These are phyloP conservation scores for Suillia variegata DNA, from an alignment of 2,888 invertebrate species.

Conservation along the genomic window DNA sequence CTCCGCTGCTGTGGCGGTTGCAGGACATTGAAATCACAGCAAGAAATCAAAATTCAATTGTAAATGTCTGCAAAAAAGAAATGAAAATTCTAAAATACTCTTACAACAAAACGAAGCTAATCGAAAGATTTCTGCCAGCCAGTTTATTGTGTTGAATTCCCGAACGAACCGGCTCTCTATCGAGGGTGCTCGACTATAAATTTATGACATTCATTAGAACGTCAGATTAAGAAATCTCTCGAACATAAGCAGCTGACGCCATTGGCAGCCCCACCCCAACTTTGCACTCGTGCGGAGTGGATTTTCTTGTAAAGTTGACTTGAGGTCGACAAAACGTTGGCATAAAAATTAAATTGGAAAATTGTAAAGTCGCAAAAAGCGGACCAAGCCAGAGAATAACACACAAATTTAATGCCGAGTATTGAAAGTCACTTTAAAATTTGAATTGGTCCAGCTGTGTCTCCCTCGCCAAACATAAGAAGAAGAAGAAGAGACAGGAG, in stretches of 20 bases:
- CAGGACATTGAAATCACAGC: slow-evolving; percentile 23
- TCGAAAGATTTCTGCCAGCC: slow-evolving; percentile 25
- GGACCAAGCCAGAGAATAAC: neutral
- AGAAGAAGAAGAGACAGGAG: too few species aligned
- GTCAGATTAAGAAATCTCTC: slow-evolving; percentile 58
- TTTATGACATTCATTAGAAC: slow-evolving; percentile 60
- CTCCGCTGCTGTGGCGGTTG: neutral
- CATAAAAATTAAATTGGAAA: slow-evolving; percentile 34
- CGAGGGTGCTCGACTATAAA: slow-evolving; percentile 52
- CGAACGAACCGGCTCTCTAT: slow-evolving; percentile 18
- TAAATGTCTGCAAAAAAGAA: slow-evolving; percentile 28
- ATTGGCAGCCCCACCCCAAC: slow-evolving; percentile 13
- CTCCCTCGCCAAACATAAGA: too few species aligned
- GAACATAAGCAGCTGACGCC: slow-evolving; percentile 54
- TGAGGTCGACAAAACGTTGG: slow-evolving; percentile 27
- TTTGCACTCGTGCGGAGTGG: slow-evolving; percentile 30
- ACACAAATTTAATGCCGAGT: slow-evolving; percentile 24
- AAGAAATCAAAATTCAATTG: slow-evolving; percentile 43
- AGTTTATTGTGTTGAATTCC: too few species aligned
- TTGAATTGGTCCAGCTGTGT: slow-evolving; percentile 43
- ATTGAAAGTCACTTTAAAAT: slow-evolving; percentile 51
- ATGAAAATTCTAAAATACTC: too few species aligned
- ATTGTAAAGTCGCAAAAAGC: too few species aligned
- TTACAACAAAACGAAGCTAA: slow-evolving; percentile 55
- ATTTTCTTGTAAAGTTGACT: slow-evolving; percentile 42